Percentiles rank a stretch among this genome's conserved stretches.
These are phyloP conservation scores for Mus spretus DNA, from an alignment of 2,797 vertebrate genomes.

Conservation along the genomic window DNA sequence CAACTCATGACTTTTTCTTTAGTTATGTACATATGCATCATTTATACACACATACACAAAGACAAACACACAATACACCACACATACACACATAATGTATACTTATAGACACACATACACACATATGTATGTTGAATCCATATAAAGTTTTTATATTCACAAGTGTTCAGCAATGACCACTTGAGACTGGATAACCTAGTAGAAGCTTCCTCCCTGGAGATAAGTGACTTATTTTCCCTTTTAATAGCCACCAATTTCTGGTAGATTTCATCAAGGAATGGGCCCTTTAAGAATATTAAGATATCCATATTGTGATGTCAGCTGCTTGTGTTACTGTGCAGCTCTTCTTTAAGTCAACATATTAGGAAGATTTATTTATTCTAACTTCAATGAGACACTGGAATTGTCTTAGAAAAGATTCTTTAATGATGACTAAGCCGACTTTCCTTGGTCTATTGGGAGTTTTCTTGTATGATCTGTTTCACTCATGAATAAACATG, in stretches of 20 bases:
- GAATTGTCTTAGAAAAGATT: slow-evolving; percentile 7
- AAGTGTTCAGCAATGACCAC: too few relatives aligned
- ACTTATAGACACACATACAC: not conserved
- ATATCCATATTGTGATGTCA: not conserved
- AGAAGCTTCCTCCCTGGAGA: not conserved
- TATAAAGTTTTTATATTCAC: not conserved
- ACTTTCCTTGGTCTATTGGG: not conserved
- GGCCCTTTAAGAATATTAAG: not conserved
- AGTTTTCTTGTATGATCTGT: not conserved
- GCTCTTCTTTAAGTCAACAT: not conserved
- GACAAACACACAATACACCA: not conserved
- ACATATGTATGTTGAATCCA: not conserved
- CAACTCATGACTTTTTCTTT: not conserved
- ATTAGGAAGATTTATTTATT: not conserved
- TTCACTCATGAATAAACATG: slow-evolving; percentile 1
- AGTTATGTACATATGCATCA: not conserved
- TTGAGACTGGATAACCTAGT: not conserved
- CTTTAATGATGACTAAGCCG: not conserved
- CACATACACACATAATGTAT: not conserved
- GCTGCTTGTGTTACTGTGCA: not conserved
- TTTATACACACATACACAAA: not conserved
- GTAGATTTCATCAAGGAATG: not conserved
- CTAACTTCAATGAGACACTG: not conserved
- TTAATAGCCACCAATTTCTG: not conserved
- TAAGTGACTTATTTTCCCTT: not conserved